phyloP scores from a whole-genome alignment of 2,113 vertebrate genomes.

The Nanorana parkeri region DNA sequence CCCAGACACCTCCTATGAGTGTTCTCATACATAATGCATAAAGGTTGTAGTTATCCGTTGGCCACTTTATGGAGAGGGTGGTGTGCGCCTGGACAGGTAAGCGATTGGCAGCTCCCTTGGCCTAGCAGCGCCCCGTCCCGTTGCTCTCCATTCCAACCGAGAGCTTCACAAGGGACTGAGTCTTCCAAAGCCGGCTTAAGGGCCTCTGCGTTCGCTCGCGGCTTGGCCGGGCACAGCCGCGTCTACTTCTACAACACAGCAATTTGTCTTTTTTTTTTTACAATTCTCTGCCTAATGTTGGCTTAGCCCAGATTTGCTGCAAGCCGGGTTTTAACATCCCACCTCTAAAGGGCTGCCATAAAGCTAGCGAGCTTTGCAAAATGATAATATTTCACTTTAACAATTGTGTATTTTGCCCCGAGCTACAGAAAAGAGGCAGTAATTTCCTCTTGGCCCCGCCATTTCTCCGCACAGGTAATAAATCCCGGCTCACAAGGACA shows the following conservation, averaged over 20 bases:
- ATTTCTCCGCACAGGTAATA: constrained; percentile 65
- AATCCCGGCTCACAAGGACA: constrained; percentile 60
- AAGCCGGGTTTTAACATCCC: constrained; percentile 54
- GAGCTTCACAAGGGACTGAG: no score
- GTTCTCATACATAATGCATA: no score
- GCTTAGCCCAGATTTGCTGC: neutral
- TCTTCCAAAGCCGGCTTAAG: no score
- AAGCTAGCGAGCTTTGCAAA: constrained; percentile 61
- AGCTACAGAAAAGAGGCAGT: constrained; percentile 64
- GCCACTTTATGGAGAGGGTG: no score
- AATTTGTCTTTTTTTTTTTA: constrained; percentile 46
- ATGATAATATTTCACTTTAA: constrained; percentile 62
- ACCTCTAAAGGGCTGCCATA: constrained; percentile 51
- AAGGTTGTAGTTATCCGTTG: no score
- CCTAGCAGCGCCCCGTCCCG: no score
- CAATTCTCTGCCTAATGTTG: constrained; percentile 60
- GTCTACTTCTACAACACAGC: neutral
- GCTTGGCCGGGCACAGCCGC: neutral
- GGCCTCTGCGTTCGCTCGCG: neutral
- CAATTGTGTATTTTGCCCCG: constrained; percentile 57
- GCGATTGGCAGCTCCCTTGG: no score
- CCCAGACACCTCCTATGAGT: no score
- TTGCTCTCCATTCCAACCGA: no score
- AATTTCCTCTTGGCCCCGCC: constrained; percentile 66
- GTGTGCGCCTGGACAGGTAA: no score